Evolutionary conservation across 2,797 vertebrate species (phyloP).

Genomic region (Tenualosa ilisha): DNA sequence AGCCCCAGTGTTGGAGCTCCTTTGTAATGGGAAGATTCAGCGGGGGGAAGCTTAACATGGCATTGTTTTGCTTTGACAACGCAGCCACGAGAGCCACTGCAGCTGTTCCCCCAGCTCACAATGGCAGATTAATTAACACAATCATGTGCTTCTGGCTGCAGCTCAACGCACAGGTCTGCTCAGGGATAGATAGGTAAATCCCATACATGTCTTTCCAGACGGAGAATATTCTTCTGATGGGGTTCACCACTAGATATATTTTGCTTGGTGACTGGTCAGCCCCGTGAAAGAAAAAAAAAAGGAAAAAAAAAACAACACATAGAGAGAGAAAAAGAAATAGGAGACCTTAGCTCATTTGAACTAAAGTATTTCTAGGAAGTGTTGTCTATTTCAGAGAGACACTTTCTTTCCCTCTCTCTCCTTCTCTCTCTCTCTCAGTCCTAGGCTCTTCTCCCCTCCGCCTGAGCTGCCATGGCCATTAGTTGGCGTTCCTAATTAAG

Average conservation of each 20-base stretch:
- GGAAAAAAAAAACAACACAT: neutral
- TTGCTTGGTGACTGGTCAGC: slow-evolving; percentile 87
- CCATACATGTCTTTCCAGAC: slow-evolving; percentile 93
- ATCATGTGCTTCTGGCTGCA: slow-evolving; percentile 97
- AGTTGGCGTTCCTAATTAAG: slow-evolving; percentile 79
- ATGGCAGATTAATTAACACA: slow-evolving; percentile 99
- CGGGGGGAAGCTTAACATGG: slow-evolving; percentile 93
- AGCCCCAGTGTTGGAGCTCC: slow-evolving; percentile 90
- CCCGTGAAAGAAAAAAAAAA: slow-evolving; percentile 59
- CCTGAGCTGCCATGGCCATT: slow-evolving; percentile 66
- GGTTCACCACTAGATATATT: slow-evolving; percentile 84
- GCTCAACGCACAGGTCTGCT: slow-evolving; percentile 99
- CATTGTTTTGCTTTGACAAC: slow-evolving; percentile 99
- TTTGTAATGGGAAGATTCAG: slow-evolving; percentile 98
- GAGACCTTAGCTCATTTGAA: slow-evolving; percentile 71
- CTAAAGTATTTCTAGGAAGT: slow-evolving; percentile 71
- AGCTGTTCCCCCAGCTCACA: slow-evolving; percentile 98
- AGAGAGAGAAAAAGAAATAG: slow-evolving; percentile 49
- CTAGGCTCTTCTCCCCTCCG: slow-evolving; percentile 21
- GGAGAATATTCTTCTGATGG: slow-evolving; percentile 85
- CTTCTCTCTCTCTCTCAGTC: neutral
- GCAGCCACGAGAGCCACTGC: slow-evolving; percentile 93
- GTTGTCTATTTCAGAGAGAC: slow-evolving; percentile 55
- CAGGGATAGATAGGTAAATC: slow-evolving; percentile 99
- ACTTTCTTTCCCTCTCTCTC: slow-evolving; percentile 34